These are phyloP conservation scores for Lacanobia oleracea DNA, from an alignment of 2,888 invertebrate species.

Conservation along the genomic window DNA sequence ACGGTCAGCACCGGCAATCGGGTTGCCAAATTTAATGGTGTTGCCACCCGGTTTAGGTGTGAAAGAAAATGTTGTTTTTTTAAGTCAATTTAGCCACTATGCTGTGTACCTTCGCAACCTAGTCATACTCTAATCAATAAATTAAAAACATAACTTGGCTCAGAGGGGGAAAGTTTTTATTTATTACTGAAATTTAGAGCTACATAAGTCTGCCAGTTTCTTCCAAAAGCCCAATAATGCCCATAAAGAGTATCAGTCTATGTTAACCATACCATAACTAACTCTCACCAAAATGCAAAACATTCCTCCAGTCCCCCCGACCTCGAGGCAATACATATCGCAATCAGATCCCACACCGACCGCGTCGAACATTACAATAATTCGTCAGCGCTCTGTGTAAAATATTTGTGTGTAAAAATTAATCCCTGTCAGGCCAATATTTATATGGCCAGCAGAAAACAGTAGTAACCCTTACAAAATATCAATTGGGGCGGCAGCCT, in stretches of 20 bases:
- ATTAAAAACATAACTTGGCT: no score
- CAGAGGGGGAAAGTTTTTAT: no score
- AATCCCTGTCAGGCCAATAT: constrained; percentile 64
- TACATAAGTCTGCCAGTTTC: background rate
- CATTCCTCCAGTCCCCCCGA: background rate
- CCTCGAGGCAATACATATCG: background rate
- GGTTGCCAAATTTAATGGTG: background rate
- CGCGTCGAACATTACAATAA: constrained; percentile 45
- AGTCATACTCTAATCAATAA: no score
- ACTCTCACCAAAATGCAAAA: background rate
- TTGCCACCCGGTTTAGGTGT: background rate
- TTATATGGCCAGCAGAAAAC: constrained; percentile 76
- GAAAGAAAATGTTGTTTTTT: no score
- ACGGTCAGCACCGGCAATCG: background rate
- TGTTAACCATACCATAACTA: background rate
- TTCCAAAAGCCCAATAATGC: background rate
- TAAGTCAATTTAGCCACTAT: no score
- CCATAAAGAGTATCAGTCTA: background rate
- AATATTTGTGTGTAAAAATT: constrained; percentile 70
- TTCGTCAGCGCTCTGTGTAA: constrained; percentile 52
- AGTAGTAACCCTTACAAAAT: constrained; percentile 85
- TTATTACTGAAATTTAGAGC: no score
- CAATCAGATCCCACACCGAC: constrained; percentile 5
- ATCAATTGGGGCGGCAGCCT: constrained; percentile 84
- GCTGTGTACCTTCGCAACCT: no score